phyloP scores from a whole-genome alignment of 2,797 vertebrate species.

The Chanos chanos region DNA sequence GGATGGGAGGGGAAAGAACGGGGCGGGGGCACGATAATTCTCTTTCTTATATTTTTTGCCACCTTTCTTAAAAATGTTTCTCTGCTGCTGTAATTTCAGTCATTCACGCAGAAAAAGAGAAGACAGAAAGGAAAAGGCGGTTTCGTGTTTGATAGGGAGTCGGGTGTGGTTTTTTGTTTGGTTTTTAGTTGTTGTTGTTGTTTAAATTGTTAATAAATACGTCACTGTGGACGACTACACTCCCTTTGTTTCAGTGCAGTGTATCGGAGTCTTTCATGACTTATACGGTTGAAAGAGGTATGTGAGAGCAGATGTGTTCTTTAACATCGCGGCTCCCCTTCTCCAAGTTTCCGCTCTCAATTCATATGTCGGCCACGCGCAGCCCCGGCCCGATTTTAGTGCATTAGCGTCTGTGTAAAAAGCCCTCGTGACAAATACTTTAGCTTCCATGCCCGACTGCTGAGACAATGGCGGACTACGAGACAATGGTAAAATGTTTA shows the following conservation, averaged over 20 bases:
- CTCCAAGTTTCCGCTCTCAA: conserved; percentile 40
- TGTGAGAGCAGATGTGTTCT: conserved; percentile 32
- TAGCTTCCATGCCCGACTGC: conserved; percentile 67
- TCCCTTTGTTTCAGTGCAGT: conserved; percentile 20
- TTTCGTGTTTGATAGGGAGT: too few relatives aligned
- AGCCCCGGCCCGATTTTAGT: conserved; percentile 35
- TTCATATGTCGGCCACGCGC: conserved; percentile 60
- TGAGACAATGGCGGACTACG: conserved; percentile 67
- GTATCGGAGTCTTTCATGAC: conserved; percentile 42
- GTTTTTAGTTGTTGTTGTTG: too few relatives aligned
- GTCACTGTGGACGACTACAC: conserved; percentile 45
- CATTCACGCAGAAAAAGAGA: neutral
- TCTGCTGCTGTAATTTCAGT: neutral
- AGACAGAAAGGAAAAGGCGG: too few relatives aligned
- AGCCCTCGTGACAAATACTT: conserved; percentile 68
- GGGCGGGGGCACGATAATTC: conserved; percentile 1
- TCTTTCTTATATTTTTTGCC: conserved; percentile 7
- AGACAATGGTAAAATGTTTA: conserved; percentile 75
- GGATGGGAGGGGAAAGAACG: too few relatives aligned
- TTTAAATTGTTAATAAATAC: conserved; percentile 56
- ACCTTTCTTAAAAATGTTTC: neutral
- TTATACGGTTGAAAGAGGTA: conserved; percentile 47
- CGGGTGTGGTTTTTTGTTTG: too few relatives aligned
- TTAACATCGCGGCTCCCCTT: conserved; percentile 37
- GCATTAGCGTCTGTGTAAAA: conserved; percentile 45